These are phyloP conservation scores for Upupa epops DNA, from an alignment of 2,113 vertebrate genomes.

Conservation along the genomic window DNA sequence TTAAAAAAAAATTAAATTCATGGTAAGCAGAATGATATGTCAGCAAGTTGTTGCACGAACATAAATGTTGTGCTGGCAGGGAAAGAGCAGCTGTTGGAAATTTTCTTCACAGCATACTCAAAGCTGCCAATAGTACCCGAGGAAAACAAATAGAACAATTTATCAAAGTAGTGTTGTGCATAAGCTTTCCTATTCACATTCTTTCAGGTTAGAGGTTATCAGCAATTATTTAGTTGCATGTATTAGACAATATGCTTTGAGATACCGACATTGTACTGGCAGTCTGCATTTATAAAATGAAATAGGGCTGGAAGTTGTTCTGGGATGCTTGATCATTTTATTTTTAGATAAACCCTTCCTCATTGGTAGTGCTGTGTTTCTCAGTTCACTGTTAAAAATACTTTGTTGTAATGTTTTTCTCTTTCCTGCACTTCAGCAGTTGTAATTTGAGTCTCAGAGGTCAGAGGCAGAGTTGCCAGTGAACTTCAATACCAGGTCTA, in stretches of 20 bases:
- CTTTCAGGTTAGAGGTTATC: not conserved
- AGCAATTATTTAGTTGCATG: not conserved
- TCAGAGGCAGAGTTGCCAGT: not conserved
- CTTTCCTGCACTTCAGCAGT: not conserved
- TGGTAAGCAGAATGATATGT: not conserved
- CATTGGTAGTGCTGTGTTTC: not conserved
- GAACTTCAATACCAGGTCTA: not conserved
- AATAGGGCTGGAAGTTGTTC: constrained; percentile 19
- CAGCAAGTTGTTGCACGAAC: constrained; percentile 10
- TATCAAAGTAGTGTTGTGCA: not conserved
- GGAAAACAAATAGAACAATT: not conserved
- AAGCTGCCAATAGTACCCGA: not conserved
- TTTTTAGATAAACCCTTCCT: constrained; percentile 37
- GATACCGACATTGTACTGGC: not conserved
- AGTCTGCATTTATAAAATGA: constrained; percentile 3
- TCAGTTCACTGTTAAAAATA: constrained; percentile 31
- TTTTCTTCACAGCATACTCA: not conserved
- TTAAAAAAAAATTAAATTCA: not conserved
- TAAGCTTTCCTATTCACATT: not conserved
- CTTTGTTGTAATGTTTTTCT: not conserved
- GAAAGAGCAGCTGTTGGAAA: not conserved
- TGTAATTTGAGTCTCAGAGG: not conserved
- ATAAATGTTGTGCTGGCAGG: constrained; percentile 4
- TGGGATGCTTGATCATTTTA: not conserved
- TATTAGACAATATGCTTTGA: not conserved